Base-by-base conservation (phyloP, 1,140 invertebrate genomes). In the Neodiprion virginianus region DNA sequence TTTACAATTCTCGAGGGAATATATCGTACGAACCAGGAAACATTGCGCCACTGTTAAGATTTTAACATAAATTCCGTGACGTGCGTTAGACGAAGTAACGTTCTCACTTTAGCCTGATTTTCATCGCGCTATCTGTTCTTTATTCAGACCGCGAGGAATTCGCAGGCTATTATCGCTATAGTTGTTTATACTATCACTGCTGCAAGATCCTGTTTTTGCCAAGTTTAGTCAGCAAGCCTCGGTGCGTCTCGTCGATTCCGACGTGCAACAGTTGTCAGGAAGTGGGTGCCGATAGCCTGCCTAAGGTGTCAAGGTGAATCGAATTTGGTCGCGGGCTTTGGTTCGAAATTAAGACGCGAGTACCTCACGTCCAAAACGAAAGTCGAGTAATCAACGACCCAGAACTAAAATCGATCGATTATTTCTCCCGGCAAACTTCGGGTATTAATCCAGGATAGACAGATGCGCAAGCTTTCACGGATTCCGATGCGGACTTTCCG, bases 231-330 rank as follows among this genome's bases (percentile, higher is more conserved):
- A 40, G 1, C 2, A 40, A 4, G 5, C 28, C 28, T 40, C 11
- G 0, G n/a, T 61, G 5, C 11, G 53, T 17, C 53, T 61, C 53
- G 8, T 12, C n/a, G 53, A 61, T 17, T 61, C n/a, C 4, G 53
- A 9, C 53, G 53, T 61, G 53, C 53, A 61, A 61, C 53, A 61
- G 53, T 61, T 61, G 53, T 61, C 53, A 61, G 53, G 53, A 61
- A 61, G 11, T 12, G n/a, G 8, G 11, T 40, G 28, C 8, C n/a
- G 4, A 61, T 61, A 61, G 53, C 11, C 4, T 61, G 5, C 4
- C 4, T 61, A 14, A 17, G 0, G 53, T 61, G 5, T 61, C 53
- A 61, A 8, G 53, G 53, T 61, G 53, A 61, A 61, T 61, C 53
- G n/a, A 61, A 14, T 17, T 61, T 14, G 1, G 8, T 61, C 8